Percentiles rank a stretch among this genome's conserved stretches.
phyloP scores from a whole-genome alignment of 2,888 invertebrate species.

The Euplexia lucipara region DNA sequence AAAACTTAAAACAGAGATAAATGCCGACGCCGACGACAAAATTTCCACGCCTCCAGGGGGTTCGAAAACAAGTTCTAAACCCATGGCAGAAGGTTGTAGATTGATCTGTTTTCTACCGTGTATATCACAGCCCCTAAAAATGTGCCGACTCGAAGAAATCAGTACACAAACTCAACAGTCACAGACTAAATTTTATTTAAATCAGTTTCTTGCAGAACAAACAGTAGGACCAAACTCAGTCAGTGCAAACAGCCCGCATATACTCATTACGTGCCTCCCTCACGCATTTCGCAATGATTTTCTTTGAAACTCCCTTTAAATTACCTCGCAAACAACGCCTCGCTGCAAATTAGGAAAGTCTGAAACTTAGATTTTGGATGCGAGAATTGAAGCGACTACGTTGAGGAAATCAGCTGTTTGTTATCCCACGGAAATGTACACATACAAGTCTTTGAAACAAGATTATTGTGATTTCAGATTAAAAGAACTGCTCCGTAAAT shows the following conservation, averaged over 20 bases:
- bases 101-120: no score
- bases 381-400: slow-evolving; percentile 36
- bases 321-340: slow-evolving; percentile 52
- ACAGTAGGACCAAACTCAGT: slow-evolving; percentile 49
- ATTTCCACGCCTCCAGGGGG: no score
- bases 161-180: slow-evolving; percentile 21
- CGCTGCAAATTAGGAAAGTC: slow-evolving; percentile 51
- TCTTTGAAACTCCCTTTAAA: slow-evolving; percentile 61
- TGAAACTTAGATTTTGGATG: slow-evolving; percentile 50
- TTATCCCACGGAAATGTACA: slow-evolving; percentile 37
- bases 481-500: neutral
- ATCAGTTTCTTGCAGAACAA: slow-evolving; percentile 58
- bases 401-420: slow-evolving; percentile 38
- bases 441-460: slow-evolving; percentile 4
- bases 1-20: no score
- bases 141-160: slow-evolving; percentile 6
- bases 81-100: no score
- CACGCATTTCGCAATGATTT: slow-evolving; percentile 55
- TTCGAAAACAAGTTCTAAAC: no score
- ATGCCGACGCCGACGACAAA: no score
- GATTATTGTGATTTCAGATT: slow-evolving; percentile 17
- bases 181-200: slow-evolving; percentile 55
- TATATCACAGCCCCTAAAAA: no score
- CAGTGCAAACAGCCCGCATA: slow-evolving; percentile 64
- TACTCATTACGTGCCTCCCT: slow-evolving; percentile 57